Evolutionary conservation across 2,888 invertebrate species (phyloP).

Genomic region (Pocota personata): DNA sequence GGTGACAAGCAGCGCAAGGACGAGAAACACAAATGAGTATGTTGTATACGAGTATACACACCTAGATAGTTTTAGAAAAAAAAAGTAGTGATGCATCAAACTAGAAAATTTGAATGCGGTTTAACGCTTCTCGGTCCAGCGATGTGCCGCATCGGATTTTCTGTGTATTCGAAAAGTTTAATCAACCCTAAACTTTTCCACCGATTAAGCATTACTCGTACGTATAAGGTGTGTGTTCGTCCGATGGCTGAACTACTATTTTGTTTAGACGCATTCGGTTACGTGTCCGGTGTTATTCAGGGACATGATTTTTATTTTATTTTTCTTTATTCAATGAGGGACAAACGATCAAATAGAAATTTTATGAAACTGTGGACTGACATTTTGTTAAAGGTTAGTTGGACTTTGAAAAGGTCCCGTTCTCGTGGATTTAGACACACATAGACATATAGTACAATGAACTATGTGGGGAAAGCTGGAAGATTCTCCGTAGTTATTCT

Average conservation of each 20-base stretch:
- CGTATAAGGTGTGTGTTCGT: constrained; percentile 33
- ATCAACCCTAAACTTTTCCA: constrained; percentile 54
- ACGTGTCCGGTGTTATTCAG: not conserved
- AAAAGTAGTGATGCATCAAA: constrained; percentile 48
- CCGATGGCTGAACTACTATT: constrained; percentile 11
- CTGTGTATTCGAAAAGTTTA: constrained; percentile 32
- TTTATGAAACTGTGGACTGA: not conserved
- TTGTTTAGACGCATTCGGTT: constrained; percentile 19
- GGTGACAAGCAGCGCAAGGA: not conserved
- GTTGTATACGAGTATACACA: not conserved
- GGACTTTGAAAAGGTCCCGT: not conserved
- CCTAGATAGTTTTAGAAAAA: no score
- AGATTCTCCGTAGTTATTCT: no score
- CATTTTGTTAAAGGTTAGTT: not conserved
- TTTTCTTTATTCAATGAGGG: not conserved
- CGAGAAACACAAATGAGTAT: not conserved
- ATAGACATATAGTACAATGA: not conserved
- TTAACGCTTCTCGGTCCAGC: constrained; percentile 33
- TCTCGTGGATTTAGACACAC: no score
- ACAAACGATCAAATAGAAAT: not conserved
- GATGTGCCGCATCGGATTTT: not conserved
- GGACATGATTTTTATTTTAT: not conserved
- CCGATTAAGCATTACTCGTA: constrained; percentile 36
- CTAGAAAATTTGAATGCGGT: constrained; percentile 64
- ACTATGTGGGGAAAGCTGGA: not conserved